Percentiles rank a stretch among this genome's conserved stretches.
Evolutionary conservation across 2,113 vertebrate species (phyloP).

Genomic region (Trinectes maculatus): DNA sequence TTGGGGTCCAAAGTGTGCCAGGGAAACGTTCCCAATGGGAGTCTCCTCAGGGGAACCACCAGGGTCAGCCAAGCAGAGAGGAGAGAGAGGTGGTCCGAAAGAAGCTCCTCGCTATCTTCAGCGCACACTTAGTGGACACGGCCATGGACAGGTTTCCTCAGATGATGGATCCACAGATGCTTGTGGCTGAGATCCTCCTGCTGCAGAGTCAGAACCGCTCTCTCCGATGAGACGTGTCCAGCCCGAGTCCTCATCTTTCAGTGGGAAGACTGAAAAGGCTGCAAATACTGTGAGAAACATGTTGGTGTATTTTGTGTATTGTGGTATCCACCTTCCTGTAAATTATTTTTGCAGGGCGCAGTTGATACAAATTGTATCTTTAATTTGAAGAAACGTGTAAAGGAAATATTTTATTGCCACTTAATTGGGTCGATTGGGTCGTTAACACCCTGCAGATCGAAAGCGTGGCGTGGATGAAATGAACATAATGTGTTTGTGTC

Average conservation of each 20-base stretch:
- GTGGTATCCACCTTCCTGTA: constrained; percentile 62
- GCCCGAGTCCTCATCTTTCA: constrained; percentile 20
- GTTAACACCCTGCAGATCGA: neutral
- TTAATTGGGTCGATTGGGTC: neutral
- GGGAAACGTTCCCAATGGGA: constrained; percentile 59
- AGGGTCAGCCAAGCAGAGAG: constrained; percentile 51
- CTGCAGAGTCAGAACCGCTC: constrained; percentile 83
- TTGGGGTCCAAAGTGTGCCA: neutral
- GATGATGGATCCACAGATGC: constrained; percentile 86
- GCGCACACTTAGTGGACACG: constrained; percentile 85
- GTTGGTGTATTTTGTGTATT: constrained; percentile 51
- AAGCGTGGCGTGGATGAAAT: neutral
- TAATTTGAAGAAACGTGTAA: constrained; percentile 18
- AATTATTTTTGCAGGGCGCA: constrained; percentile 66
- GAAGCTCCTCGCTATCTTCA: constrained; percentile 91
- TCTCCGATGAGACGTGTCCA: constrained; percentile 59
- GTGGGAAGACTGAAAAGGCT: constrained; percentile 5
- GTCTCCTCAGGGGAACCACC: constrained; percentile 15
- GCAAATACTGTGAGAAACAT: constrained; percentile 27
- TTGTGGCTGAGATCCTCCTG: constrained; percentile 88
- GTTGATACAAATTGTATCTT: constrained; percentile 95
- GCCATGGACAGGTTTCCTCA: constrained; percentile 90
- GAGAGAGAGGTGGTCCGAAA: constrained; percentile 84
- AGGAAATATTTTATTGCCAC: neutral
- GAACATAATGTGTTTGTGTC: constrained; percentile 20